Evolutionary conservation across 2,888 invertebrate genomes (phyloP).

Genomic region (Troglohyphantes excavatus): DNA sequence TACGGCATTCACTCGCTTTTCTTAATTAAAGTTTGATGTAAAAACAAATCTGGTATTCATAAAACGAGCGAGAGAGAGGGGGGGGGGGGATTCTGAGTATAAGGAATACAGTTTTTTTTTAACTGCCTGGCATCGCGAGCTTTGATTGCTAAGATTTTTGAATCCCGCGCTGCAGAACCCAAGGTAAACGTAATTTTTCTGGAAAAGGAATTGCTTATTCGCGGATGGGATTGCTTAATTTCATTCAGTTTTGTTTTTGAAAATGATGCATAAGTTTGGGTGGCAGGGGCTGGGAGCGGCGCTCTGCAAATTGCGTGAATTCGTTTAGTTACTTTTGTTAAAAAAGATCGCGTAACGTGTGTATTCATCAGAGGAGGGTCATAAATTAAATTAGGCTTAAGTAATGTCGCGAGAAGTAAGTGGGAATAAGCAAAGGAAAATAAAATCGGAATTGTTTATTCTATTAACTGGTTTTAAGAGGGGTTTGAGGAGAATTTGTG

Average conservation of each 20-base stretch:
- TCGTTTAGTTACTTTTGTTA: conserved; percentile 5
- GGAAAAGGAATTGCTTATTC: background rate
- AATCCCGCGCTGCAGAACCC: background rate
- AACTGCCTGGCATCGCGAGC: background rate
- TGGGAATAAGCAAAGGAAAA: background rate
- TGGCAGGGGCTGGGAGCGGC: background rate
- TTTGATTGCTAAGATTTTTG: conserved; percentile 26
- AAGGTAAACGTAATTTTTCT: conserved; percentile 5
- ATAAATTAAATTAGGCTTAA: conserved; percentile 6
- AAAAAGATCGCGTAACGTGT: conserved; percentile 4
- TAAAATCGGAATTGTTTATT: background rate
- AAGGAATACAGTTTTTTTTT: background rate
- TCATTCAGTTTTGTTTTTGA: background rate
- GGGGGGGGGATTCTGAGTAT: background rate
- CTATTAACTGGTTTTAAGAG: conserved; percentile 3
- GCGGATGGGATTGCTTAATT: conserved; percentile 1
- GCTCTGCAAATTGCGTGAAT: background rate
- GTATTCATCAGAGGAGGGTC: conserved; percentile 9
- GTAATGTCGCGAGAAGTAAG: conserved; percentile 6
- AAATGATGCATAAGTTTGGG: background rate
- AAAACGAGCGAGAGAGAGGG: background rate
- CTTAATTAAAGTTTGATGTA: conserved; percentile 61
- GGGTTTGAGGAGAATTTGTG: background rate
- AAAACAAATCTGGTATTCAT: conserved; percentile 44
- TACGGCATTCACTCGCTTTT: background rate